A percentile compares a stretch with the other conserved stretches of the same genome.
phyloP scores from a whole-genome alignment of 2,888 invertebrate genomes.

The Eristalis arbustorum region DNA sequence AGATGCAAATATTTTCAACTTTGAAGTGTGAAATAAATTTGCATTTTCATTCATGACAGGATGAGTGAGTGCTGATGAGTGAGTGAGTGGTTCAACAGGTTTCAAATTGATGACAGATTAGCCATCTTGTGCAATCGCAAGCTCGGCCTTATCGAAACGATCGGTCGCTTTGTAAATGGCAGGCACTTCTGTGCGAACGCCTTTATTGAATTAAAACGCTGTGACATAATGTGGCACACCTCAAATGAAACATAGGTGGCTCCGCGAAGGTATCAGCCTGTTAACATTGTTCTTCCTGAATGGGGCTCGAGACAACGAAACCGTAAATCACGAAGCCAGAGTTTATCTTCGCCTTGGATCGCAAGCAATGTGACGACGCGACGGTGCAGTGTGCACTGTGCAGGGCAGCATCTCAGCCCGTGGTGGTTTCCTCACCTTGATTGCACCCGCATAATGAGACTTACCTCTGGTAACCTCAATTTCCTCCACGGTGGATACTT shows the following conservation, averaged over 20 bases:
- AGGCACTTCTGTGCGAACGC: neutral
- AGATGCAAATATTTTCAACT: neutral
- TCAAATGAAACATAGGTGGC: neutral
- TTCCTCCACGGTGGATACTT: constrained; percentile 43
- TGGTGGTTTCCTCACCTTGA: constrained; percentile 63
- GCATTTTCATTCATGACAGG: constrained; percentile 38
- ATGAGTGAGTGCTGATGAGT: neutral
- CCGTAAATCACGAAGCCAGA: constrained; percentile 50
- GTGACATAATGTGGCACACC: constrained; percentile 52
- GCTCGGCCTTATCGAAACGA: neutral
- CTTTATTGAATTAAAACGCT: constrained; percentile 2
- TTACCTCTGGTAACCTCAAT: constrained; percentile 49
- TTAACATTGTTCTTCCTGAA: constrained; percentile 53
- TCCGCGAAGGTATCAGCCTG: neutral
- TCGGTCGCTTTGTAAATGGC: neutral
- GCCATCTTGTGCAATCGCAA: constrained; percentile 19
- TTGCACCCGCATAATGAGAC: constrained; percentile 69
- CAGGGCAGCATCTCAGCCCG: neutral
- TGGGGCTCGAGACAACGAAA: constrained; percentile 21
- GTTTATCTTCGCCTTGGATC: constrained; percentile 41
- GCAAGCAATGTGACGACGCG: constrained; percentile 5
- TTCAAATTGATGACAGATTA: neutral
- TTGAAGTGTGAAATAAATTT: constrained; percentile 31
- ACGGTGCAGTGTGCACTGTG: neutral
- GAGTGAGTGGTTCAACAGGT: neutral